These are phyloP conservation scores for Phyllotreta striolata DNA, from an alignment of 2,888 invertebrate genomes.

Conservation along the genomic window DNA sequence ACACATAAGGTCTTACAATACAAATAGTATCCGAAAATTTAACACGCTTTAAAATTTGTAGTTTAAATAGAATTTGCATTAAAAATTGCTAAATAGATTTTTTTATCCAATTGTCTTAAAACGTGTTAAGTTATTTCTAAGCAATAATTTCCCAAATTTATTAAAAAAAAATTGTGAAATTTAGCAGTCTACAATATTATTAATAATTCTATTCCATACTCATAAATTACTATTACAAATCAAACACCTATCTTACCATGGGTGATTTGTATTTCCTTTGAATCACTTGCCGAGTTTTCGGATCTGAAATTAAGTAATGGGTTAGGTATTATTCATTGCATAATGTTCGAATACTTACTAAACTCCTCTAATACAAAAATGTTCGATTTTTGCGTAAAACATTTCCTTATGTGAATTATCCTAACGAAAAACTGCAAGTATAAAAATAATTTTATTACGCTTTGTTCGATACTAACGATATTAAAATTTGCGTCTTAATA, in stretches of 20 bases:
- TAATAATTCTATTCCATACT: too few species aligned
- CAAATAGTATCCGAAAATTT: too few species aligned
- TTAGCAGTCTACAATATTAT: background rate
- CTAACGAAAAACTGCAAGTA: constrained; percentile 98
- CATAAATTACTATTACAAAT: too few species aligned
- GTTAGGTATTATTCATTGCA: background rate
- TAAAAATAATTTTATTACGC: constrained; percentile 26
- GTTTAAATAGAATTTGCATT: too few species aligned
- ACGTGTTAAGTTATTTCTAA: too few species aligned
- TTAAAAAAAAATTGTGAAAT: too few species aligned
- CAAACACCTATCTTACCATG: constrained; percentile 79
- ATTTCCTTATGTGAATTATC: constrained; percentile 98
- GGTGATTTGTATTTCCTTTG: constrained; percentile 97
- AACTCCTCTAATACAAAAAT: constrained; percentile 99
- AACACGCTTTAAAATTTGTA: too few species aligned
- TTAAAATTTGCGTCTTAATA: constrained; percentile 16
- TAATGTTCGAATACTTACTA: constrained; percentile 77
- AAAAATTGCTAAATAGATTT: too few species aligned
- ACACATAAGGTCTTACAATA: background rate
- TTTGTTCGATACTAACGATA: constrained; percentile 5
- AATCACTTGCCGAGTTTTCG: constrained; percentile 94
- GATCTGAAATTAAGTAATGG: constrained; percentile 72
- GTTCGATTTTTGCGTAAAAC: constrained; percentile 99
- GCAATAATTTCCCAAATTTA: too few species aligned
- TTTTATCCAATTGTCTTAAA: too few species aligned